Evolutionary conservation across 1,140 invertebrate species (phyloP).

Genomic region (Globodera rostochiensis): DNA sequence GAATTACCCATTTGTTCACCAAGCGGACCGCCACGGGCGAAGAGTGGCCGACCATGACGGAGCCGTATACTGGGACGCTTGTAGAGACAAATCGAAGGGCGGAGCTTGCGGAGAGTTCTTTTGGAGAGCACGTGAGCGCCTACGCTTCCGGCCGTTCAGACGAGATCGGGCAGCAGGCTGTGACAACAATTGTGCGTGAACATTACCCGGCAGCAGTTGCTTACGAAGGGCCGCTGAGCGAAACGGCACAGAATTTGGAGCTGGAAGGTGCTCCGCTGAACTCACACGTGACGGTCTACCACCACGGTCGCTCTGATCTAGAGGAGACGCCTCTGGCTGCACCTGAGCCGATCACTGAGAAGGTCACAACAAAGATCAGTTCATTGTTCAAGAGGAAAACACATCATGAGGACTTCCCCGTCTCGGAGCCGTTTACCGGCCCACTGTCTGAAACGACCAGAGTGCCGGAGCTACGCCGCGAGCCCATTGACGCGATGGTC

Average conservation of each 20-base stretch:
- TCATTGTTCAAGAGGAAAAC: conserved; percentile 15
- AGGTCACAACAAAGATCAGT: conserved; percentile 11
- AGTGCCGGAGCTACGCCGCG: conserved; percentile 5
- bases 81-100: conserved; percentile 20
- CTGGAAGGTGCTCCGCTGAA: conserved; percentile 21
- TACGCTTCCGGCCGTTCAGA: conserved; percentile 30
- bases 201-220: background rate
- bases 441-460: conserved; percentile 15
- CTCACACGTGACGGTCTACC: conserved; percentile 21
- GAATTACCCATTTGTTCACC: background rate
- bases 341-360: conserved; percentile 10
- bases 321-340: conserved; percentile 11
- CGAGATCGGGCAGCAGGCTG: background rate
- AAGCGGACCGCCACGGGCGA: background rate
- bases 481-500: conserved; percentile 29
- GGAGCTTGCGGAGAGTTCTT: conserved; percentile 8
- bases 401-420: conserved; percentile 35
- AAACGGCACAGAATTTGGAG: conserved; percentile 11
- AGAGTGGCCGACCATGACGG: background rate
- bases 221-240: conserved; percentile 12
- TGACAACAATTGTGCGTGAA: background rate
- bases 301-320: conserved; percentile 15
- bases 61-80: conserved; percentile 24
- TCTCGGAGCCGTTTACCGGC: conserved; percentile 9
- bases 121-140: conserved; percentile 27